Conservation (phyloP, 2,797 vertebrate species). For the Malurus leucopterus region DNA sequence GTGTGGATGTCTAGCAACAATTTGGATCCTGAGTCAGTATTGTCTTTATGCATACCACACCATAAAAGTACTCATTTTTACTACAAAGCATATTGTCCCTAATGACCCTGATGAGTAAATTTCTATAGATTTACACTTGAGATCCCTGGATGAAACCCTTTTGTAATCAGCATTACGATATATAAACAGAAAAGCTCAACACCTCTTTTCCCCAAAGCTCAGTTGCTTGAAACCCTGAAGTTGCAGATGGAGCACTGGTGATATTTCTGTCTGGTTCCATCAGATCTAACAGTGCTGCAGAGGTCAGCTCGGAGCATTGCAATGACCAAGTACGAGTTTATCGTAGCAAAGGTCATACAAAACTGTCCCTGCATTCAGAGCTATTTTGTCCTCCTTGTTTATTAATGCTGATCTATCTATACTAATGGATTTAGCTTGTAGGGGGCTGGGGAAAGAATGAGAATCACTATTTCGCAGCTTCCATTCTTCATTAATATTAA, state of each 20-base stretch:
- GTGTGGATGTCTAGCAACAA: constrained; percentile 26
- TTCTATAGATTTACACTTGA: constrained; percentile 41
- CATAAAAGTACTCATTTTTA: constrained; percentile 41
- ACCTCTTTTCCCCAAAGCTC: background rate
- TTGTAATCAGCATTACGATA: background rate
- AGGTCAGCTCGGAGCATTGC: constrained; percentile 7
- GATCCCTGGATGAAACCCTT: constrained; percentile 5
- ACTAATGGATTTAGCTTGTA: constrained; percentile 74
- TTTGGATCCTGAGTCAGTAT: background rate
- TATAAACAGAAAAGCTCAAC: constrained; percentile 11
- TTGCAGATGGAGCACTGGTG: background rate
- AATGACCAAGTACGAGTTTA: background rate
- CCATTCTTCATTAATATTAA: constrained; percentile 74
- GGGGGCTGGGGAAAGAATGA: constrained; percentile 57
- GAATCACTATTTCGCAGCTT: constrained; percentile 65
- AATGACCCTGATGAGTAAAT: constrained; percentile 44
- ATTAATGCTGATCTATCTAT: constrained; percentile 66
- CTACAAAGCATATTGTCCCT: constrained; percentile 46
- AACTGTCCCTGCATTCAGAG: constrained; percentile 63
- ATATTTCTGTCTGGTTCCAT: background rate
- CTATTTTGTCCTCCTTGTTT: constrained; percentile 65
- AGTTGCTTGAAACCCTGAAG: background rate
- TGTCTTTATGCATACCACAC: constrained; percentile 29
- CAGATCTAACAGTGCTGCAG: background rate
- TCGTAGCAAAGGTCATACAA: constrained; percentile 10